phyloP scores from a whole-genome alignment of 2,888 invertebrate genomes.

The Platypus cylindrus region DNA sequence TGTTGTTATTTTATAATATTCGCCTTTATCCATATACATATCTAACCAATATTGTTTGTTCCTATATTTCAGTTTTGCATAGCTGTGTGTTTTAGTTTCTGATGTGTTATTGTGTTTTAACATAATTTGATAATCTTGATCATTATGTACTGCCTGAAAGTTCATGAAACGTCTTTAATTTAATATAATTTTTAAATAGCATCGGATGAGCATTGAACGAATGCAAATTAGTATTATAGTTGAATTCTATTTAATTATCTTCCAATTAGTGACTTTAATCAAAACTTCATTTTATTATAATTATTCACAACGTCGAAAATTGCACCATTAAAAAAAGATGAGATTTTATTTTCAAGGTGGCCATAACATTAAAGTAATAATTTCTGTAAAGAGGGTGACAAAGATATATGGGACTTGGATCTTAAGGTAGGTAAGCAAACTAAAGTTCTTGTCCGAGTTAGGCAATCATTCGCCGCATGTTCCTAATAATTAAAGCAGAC shows the following conservation, averaged over 20 bases:
- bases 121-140: conserved; percentile 52
- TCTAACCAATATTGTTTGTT: conserved; percentile 56
- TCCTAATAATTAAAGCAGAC: conserved; percentile 29
- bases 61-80: conserved; percentile 53
- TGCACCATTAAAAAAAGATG: conserved; percentile 6
- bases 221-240: too few relatives aligned
- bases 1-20: conserved; percentile 51
- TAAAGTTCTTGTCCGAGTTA: conserved; percentile 18
- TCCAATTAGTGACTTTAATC: conserved; percentile 3
- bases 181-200: conserved; percentile 3
- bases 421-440: conserved; percentile 40
- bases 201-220: too few relatives aligned
- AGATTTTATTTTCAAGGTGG: conserved; percentile 7
- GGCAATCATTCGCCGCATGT: conserved; percentile 25
- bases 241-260: too few relatives aligned
- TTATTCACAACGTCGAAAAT: conserved; percentile 8
- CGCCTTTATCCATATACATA: conserved; percentile 50
- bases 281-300: conserved; percentile 8
- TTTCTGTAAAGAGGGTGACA: conserved; percentile 36
- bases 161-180: background rate
- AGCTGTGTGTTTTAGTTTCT: conserved; percentile 47
- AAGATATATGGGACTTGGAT: conserved; percentile 52
- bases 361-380: conserved; percentile 11
- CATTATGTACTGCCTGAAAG: conserved; percentile 47
- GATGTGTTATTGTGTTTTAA: conserved; percentile 50